A percentile compares a stretch with the other conserved stretches of the same genome.
These are phyloP conservation scores for Tangara arthus DNA, from an alignment of 2,797 vertebrate species.

Conservation along the genomic window DNA sequence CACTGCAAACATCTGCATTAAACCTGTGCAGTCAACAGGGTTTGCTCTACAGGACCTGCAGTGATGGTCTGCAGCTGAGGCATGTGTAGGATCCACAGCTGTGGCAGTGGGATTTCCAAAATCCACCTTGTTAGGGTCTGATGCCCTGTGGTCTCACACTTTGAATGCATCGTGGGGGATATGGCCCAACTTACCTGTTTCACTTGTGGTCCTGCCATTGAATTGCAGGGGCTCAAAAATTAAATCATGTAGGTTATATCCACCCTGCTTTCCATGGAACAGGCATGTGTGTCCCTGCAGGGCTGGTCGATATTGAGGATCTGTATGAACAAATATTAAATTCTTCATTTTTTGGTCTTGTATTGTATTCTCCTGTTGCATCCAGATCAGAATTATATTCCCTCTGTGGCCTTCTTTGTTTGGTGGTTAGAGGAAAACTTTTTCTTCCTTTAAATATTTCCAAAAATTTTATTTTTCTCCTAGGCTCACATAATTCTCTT, in stretches of 20 bases:
- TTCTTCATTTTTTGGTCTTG: background rate
- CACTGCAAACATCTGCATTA: background rate
- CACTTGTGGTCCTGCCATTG: background rate
- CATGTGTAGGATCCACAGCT: background rate
- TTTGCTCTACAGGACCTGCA: background rate
- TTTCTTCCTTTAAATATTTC: background rate
- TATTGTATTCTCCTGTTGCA: background rate
- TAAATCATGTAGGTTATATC: background rate
- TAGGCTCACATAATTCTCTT: background rate
- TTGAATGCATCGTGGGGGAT: accelerated
- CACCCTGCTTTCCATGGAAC: background rate
- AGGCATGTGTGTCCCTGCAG: background rate
- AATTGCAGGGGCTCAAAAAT: background rate
- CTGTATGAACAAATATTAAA: background rate
- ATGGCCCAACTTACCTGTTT: background rate
- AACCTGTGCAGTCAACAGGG: background rate
- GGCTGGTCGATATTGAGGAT: background rate
- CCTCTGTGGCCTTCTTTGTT: background rate
- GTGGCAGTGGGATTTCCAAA: background rate
- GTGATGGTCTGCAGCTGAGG: background rate
- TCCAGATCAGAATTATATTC: background rate
- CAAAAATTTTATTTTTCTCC: background rate
- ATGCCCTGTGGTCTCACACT: background rate
- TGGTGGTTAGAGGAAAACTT: background rate
- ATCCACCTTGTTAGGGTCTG: accelerated